phyloP scores from a whole-genome alignment of 2,797 vertebrate genomes.

The Pitangus sulphuratus region DNA sequence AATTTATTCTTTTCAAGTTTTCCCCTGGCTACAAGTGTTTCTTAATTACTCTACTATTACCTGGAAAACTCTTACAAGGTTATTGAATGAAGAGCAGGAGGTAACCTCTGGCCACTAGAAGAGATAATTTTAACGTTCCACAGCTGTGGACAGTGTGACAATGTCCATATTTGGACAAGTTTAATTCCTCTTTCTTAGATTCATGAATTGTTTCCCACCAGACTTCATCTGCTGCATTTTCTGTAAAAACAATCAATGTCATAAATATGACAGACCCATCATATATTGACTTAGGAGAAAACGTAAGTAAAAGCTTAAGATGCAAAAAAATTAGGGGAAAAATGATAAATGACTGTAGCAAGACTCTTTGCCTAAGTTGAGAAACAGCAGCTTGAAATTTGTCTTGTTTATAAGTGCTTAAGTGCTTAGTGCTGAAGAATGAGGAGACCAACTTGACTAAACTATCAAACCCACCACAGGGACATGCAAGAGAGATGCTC shows the following conservation, averaged over 20 bases:
- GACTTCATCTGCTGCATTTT: neutral
- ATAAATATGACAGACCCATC: neutral
- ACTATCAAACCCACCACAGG: neutral
- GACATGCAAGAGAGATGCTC: too few species aligned
- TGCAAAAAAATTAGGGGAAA: neutral
- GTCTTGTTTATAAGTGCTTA: neutral
- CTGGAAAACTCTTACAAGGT: neutral
- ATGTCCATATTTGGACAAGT: rapidly evolving
- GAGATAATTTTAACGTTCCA: neutral
- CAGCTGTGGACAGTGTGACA: too few species aligned
- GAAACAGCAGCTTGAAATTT: neutral
- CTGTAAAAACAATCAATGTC: neutral
- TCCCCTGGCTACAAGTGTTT: neutral
- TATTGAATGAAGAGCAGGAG: neutral
- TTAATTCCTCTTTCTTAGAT: neutral
- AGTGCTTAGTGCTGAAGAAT: neutral
- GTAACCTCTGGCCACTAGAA: neutral
- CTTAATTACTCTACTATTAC: neutral
- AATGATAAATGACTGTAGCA: neutral
- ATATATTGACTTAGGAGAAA: neutral
- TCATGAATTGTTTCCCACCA: neutral
- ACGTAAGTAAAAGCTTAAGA: neutral
- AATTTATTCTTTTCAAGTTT: neutral
- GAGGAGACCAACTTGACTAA: neutral
- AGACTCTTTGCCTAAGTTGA: rapidly evolving